Base-by-base conservation (phyloP, 1,140 invertebrate species). In the Lasioglossum albipes region DNA sequence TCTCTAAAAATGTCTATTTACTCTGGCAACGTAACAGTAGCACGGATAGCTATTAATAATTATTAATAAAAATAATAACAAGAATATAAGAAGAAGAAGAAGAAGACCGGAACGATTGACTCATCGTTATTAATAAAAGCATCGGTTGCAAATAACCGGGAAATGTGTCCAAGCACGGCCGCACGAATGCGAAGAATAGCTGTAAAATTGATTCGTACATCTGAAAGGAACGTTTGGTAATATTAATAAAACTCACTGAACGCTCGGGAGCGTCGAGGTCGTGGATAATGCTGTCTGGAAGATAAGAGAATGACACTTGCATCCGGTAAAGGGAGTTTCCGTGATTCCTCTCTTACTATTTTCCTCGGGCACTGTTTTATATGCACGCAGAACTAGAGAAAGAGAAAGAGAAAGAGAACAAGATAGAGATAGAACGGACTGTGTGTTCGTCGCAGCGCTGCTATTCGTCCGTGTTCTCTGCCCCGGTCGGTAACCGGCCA, bases 241-340 rank as follows among this genome's bases (percentile, higher is more conserved):
- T 79, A 79, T 74, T 73, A 74, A 74, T 74, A 67, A 73, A 72
- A 70, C 77, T 79, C 64, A 73, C 69, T 82, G 52, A 72, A 73
- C 52, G 66, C 45, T 79, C 45, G 52, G 62, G 72, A 72, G 77
- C 41, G 68, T 78, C 27, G 82, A 88, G 83, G 83, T 83, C 76
- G 84, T 77, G 78, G 79, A 84, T 76, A 84, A 45, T 62, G 79
- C 66, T 72, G 70, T 73, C 64, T 69, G 64, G 62, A 71, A 83
- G 81, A 87, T 87, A 86, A 74, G 68, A 80, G 81, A 85, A 67
- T 83, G 84, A 86, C 84, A 83, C 77, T 80, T 71, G 84, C 52
- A 81, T 87, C 85, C 85, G 84, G 85, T 83, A 77, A 81, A 84
- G 81, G 76, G 70, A 79, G 79, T 80, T 81, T 83, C 82, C 83